These are phyloP conservation scores for Parauchenoglanis punctatus DNA, from an alignment of 2,797 vertebrate genomes.

Conservation along the genomic window DNA sequence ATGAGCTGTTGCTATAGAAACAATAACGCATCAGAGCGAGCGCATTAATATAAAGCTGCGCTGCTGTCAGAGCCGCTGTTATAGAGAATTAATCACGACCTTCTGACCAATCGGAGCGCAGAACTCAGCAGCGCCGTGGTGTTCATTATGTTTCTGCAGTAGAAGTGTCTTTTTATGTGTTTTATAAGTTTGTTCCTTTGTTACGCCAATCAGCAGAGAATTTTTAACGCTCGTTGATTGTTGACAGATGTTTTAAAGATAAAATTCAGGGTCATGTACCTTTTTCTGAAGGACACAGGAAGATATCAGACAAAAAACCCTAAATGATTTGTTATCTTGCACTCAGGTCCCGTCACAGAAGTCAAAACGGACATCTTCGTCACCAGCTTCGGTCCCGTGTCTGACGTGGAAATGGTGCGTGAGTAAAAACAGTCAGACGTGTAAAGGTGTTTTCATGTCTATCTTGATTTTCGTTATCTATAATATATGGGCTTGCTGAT, in stretches of 20 bases:
- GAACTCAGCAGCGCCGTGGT: neutral
- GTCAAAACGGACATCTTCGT: constrained; percentile 87
- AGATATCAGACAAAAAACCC: no score
- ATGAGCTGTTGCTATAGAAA: neutral
- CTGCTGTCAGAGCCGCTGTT: neutral
- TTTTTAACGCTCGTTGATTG: neutral
- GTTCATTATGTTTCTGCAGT: neutral
- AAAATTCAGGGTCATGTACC: neutral
- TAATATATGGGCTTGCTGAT: neutral
- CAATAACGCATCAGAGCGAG: neutral
- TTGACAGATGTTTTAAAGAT: neutral
- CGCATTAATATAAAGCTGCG: neutral
- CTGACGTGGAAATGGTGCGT: constrained; percentile 86
- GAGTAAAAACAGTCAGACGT: constrained; percentile 19
- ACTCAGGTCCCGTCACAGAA: constrained; percentile 79
- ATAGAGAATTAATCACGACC: neutral
- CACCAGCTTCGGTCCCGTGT: constrained; percentile 85
- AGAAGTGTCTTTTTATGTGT: neutral
- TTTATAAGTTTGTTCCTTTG: neutral
- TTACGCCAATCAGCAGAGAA: neutral
- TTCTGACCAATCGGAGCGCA: neutral
- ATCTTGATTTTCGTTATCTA: neutral
- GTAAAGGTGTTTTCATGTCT: neutral
- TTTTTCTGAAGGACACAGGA: neutral
- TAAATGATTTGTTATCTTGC: constrained; percentile 9